Base-by-base conservation (phyloP, 2,888 invertebrate genomes). In the Actias luna region DNA sequence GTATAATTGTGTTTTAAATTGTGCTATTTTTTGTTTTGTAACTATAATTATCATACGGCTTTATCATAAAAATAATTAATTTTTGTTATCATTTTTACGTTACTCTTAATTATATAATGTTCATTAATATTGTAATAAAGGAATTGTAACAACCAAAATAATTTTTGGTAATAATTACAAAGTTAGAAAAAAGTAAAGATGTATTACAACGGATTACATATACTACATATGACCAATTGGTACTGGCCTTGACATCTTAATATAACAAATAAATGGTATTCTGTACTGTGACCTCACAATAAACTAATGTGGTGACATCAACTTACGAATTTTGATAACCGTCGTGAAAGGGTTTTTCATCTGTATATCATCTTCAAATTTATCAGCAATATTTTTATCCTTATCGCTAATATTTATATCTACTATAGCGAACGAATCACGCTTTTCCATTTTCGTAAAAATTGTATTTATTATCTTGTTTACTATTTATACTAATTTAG, bases 301-400 rank as follows among this genome's bases (percentile, higher is more conserved):
- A 46, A 46, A 46, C 8, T 22, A 46, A 46, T 5, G 22, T 22
- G 36, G 39, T 39, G 39, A 25, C 60, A 42, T 58, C 50, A 65
- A 89, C 91, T 91, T 85, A 92, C 92, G 86, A 75, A 87, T 84
- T 78, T 87, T 86, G 67, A 90, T 79, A 63, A 89, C 80, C 31
- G 87, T 85, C 58, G 80, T 80, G 66, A 87, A 80, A 18, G 84
- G 78, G 4, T 76, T 79, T 65, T 77, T 85, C 68, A 75, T 79
- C 62, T 67, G 72, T 69, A 75, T 78, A 58, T 79, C 82, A 59
- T 78, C 71, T 39, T 71, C 72, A n/a, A 39, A 29, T 39, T 16
- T 60, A 55, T 42, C 74, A 29, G 69, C 64, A 42, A 77, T 74
- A 64, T 76, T 80, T 66, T 77, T 81, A 65, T 81, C 77, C 65